Percentiles rank a stretch among this genome's conserved stretches.
phyloP scores from a whole-genome alignment of 2,888 invertebrate genomes.

The Ectemnius cavifrons region DNA sequence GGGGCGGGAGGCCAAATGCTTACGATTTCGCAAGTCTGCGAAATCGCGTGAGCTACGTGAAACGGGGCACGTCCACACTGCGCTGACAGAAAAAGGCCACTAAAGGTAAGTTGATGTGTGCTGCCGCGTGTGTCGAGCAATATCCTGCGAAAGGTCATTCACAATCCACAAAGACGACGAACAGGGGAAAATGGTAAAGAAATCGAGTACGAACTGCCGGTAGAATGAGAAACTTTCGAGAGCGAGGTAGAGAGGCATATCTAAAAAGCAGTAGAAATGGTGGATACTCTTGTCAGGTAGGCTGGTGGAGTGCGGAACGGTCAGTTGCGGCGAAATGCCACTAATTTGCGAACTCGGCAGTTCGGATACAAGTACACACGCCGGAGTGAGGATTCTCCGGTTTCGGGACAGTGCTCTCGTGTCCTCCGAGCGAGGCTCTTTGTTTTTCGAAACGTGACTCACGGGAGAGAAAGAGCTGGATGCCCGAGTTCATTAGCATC shows the following conservation, averaged over 20 bases:
- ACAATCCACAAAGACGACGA: conserved; percentile 5
- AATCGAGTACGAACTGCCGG: neutral
- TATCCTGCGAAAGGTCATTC: conserved; percentile 9
- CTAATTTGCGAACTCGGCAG: conserved; percentile 50
- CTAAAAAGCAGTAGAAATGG: no score
- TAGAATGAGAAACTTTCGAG: neutral
- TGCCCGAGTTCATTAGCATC: conserved; percentile 58
- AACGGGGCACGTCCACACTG: no score
- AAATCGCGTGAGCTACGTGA: no score
- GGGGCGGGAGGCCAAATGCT: no score
- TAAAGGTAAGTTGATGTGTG: no score
- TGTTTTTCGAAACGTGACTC: conserved; percentile 60
- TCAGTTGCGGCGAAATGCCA: conserved; percentile 28
- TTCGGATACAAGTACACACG: conserved; percentile 15
- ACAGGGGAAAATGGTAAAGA: conserved; percentile 21
- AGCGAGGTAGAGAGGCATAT: neutral
- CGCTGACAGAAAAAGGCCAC: no score
- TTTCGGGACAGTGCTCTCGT: conserved; percentile 36
- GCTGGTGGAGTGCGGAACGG: neutral
- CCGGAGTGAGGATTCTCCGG: conserved; percentile 29
- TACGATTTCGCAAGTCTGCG: no score
- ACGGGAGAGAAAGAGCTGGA: conserved; percentile 6
- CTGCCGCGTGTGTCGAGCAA: neutral
- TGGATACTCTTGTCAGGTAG: no score
- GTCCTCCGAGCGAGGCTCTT: conserved; percentile 42